Conservation (phyloP, 2,888 invertebrate genomes). For the Congeria kusceri region DNA sequence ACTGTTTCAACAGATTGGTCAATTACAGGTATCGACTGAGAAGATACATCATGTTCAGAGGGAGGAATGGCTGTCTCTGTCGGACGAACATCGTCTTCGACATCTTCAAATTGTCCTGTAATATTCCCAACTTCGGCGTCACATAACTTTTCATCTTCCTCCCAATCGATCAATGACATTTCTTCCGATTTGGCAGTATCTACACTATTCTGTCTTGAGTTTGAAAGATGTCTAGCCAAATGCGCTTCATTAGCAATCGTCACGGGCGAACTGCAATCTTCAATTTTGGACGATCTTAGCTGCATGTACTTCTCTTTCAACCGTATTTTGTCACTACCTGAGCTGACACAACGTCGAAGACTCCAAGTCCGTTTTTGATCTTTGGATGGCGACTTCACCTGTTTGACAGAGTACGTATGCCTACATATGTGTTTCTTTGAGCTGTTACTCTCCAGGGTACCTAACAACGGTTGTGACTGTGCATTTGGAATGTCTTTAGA, state of each 20-base stretch:
- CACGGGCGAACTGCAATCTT: slow-evolving; percentile 35
- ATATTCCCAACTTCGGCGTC: slow-evolving; percentile 81
- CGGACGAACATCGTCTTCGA: slow-evolving; percentile 62
- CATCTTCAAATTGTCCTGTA: slow-evolving; percentile 76
- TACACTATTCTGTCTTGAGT: slow-evolving; percentile 27
- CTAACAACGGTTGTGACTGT: slow-evolving; percentile 69
- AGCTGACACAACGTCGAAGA: slow-evolving; percentile 67
- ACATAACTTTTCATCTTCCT: slow-evolving; percentile 80
- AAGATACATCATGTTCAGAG: neutral
- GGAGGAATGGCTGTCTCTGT: slow-evolving; percentile 31
- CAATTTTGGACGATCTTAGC: slow-evolving; percentile 33
- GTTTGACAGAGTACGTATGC: slow-evolving; percentile 60
- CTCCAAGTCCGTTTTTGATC: slow-evolving; percentile 49
- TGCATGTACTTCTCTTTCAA: slow-evolving; percentile 65
- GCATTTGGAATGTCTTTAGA: slow-evolving; percentile 50
- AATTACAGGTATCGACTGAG: neutral
- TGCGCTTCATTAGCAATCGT: slow-evolving; percentile 30
- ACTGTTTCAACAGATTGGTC: neutral
- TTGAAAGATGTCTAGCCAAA: neutral
- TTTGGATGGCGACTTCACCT: slow-evolving; percentile 45
- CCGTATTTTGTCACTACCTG: slow-evolving; percentile 63
- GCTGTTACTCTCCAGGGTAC: slow-evolving; percentile 57
- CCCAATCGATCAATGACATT: slow-evolving; percentile 77
- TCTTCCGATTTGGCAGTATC: slow-evolving; percentile 64
- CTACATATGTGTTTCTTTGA: slow-evolving; percentile 51